Evolutionary conservation across 2,113 vertebrate genomes (phyloP).

Genomic region (Junco hyemalis): DNA sequence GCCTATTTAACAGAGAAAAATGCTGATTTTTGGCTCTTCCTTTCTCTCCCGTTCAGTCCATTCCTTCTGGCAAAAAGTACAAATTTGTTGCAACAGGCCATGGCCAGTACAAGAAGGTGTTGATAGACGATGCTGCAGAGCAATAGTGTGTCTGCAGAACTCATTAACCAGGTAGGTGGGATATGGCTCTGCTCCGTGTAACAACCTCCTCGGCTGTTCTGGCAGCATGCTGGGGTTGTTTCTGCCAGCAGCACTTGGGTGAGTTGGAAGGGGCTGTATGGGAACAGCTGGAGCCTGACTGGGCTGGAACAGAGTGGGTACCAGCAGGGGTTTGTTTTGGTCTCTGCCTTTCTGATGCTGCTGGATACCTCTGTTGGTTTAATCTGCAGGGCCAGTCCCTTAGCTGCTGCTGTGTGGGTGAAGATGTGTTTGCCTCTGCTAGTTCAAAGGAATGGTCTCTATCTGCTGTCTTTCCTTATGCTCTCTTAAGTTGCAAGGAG

Average conservation of each 20-base stretch:
- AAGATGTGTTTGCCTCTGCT: neutral
- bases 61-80: constrained; percentile 77
- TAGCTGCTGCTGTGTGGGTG: neutral
- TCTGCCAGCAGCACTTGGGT: neutral
- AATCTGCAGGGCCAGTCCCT: neutral
- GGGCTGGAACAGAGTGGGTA: neutral
- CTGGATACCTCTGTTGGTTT: neutral
- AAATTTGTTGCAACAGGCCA: constrained; percentile 89
- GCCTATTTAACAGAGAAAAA: neutral
- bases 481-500: neutral
- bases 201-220: neutral
- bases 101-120: constrained; percentile 90
- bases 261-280: neutral
- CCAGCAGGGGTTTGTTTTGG: neutral
- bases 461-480: neutral
- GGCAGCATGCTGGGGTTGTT: neutral
- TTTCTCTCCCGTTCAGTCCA: constrained; percentile 63
- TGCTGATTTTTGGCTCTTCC: neutral
- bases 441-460: neutral
- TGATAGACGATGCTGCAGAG: constrained; percentile 64
- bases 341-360: neutral
- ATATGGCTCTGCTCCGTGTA: neutral
- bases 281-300: neutral
- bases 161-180: constrained; percentile 58
- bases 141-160: constrained; percentile 4